Conservation (phyloP, 2,113 vertebrate species). For the Octodon degus region DNA sequence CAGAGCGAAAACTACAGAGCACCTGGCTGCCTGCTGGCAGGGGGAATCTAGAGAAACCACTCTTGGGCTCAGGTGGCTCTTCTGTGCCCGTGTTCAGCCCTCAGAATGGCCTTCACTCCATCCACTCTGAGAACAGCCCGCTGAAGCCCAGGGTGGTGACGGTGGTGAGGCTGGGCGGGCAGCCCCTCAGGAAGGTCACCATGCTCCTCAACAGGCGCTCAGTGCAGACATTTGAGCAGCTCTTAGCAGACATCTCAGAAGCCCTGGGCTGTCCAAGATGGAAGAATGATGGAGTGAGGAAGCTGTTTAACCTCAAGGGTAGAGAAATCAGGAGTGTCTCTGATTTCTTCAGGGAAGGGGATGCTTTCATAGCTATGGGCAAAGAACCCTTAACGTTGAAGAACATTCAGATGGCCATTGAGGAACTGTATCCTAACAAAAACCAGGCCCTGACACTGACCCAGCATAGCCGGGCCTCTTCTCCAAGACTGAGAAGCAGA, state of each 20-base stretch:
- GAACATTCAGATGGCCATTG: constrained; percentile 90
- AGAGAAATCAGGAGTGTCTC: constrained; percentile 89
- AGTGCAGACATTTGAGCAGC: constrained; percentile 94
- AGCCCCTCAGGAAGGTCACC: constrained; percentile 90
- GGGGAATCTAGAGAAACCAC: constrained; percentile 80
- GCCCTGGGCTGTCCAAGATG: constrained; percentile 94
- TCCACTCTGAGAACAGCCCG: constrained; percentile 90
- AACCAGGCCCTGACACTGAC: constrained; percentile 84
- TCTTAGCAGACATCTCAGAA: constrained; percentile 94
- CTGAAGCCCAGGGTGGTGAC: constrained; percentile 94
- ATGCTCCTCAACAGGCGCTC: constrained; percentile 95
- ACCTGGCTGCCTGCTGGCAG: constrained; percentile 80
- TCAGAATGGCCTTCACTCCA: constrained; percentile 84
- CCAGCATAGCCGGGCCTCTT: constrained; percentile 88
- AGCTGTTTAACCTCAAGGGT: constrained; percentile 93
- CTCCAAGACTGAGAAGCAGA: constrained; percentile 85
- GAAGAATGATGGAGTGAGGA: constrained; percentile 93
- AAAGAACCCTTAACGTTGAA: constrained; percentile 90
- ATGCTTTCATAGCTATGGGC: constrained; percentile 93
- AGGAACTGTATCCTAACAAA: constrained; percentile 92
- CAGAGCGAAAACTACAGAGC: constrained; percentile 84
- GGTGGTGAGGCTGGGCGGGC: constrained; percentile 89
- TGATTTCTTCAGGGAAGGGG: constrained; percentile 94
- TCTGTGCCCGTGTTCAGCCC: constrained; percentile 76
- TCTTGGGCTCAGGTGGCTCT: constrained; percentile 64